Conservation (phyloP, 2,113 vertebrate genomes). For the Pitta sordida region DNA sequence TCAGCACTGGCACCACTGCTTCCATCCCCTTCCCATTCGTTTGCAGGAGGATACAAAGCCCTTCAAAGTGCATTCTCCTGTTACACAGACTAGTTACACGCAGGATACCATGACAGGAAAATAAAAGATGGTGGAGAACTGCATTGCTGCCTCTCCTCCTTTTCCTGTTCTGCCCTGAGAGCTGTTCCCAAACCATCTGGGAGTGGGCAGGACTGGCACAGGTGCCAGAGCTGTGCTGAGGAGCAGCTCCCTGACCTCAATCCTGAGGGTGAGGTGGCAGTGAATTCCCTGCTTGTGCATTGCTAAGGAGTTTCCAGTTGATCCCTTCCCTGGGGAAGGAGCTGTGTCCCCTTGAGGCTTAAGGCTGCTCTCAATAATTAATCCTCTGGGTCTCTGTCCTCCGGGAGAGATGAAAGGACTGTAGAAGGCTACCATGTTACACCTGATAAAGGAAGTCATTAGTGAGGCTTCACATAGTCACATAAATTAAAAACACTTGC, state of each 20-base stretch:
- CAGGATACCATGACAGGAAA: not conserved
- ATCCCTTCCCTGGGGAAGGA: not conserved
- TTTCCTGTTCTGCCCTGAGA: not conserved
- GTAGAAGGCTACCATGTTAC: not conserved
- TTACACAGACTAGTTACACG: not conserved
- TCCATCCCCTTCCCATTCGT: not conserved
- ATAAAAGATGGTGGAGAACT: not conserved
- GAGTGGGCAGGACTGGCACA: not conserved
- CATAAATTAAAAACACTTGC: conserved; percentile 18
- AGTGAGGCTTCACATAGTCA: not conserved
- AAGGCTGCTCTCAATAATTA: not conserved
- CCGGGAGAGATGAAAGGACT: not conserved
- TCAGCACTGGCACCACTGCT: fast-evolving
- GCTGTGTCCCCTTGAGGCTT: not conserved
- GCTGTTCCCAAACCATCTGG: not conserved
- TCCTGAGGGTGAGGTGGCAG: not conserved
- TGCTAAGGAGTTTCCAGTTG: not conserved
- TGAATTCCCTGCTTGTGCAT: not conserved
- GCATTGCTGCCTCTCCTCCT: not conserved
- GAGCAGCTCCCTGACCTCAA: not conserved
- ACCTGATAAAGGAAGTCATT: conserved; percentile 20
- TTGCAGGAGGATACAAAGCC: not conserved
- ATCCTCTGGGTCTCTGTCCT: not conserved
- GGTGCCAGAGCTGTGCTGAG: not conserved
- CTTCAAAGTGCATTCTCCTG: not conserved